phyloP scores from a whole-genome alignment of 2,888 invertebrate species.

The Nemapogon koenigi region DNA sequence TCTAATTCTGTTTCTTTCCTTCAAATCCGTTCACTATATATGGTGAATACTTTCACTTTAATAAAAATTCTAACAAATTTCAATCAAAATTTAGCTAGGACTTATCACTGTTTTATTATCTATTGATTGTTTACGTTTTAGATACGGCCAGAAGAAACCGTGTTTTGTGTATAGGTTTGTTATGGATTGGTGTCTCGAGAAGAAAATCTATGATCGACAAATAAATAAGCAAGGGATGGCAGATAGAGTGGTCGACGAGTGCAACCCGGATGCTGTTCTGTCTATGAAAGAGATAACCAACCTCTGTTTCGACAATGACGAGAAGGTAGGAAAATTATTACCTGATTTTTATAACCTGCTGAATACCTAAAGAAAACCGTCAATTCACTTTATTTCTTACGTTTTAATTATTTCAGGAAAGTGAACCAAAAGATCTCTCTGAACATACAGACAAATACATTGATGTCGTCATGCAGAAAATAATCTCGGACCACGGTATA shows the following conservation, averaged over 20 bases:
- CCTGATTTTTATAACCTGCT: background rate
- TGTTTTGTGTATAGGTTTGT: conserved; percentile 97
- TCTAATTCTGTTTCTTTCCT: no score
- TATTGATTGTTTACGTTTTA: no score
- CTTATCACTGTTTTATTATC: no score
- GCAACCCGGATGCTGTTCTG: conserved; percentile 94
- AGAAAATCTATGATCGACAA: conserved; percentile 98
- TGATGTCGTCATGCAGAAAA: conserved; percentile 82
- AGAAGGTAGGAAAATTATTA: conserved; percentile 44
- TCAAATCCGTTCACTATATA: no score
- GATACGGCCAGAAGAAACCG: conserved; percentile 92
- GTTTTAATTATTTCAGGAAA: conserved; percentile 52
- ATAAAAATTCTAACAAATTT: no score
- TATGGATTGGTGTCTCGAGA: conserved; percentile 96
- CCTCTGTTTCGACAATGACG: conserved; percentile 88
- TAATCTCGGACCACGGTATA: conserved; percentile 68
- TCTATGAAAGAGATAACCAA: conserved; percentile 90
- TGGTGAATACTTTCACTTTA: no score
- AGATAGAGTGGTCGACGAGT: conserved; percentile 97
- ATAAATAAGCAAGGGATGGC: conserved; percentile 99
- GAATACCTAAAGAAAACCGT: background rate
- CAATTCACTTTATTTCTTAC: background rate
- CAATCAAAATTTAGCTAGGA: no score
- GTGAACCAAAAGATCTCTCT: conserved; percentile 77
- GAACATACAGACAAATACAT: conserved; percentile 75